These are phyloP conservation scores for Coecobrya sp. DNA, from an alignment of 2,888 invertebrate genomes.

Conservation along the genomic window DNA sequence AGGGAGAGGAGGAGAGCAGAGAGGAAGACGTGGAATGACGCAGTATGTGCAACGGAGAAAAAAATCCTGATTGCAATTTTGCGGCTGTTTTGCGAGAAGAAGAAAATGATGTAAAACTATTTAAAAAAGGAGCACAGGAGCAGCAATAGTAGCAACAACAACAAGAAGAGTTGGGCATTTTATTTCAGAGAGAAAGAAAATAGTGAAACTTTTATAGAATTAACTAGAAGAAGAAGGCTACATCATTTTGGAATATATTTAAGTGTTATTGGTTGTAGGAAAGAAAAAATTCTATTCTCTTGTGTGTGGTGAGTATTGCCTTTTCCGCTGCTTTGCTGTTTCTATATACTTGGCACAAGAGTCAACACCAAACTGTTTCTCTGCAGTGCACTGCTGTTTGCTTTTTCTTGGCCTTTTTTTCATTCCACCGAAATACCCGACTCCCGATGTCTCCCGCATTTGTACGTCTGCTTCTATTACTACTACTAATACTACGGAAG, in stretches of 20 bases:
- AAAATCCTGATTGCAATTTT: no score
- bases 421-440: conserved; percentile 68
- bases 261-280: not conserved
- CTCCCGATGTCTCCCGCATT: conserved; percentile 64
- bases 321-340: conserved; percentile 6
- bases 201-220: not conserved
- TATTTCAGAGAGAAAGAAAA: not conserved
- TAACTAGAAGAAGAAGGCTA: not conserved
- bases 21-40: no score
- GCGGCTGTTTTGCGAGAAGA: no score
- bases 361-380: conserved; percentile 55
- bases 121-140: no score
- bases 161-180: not conserved
- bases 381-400: conserved; percentile 58
- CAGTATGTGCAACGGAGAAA: no score
- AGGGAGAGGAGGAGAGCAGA: not conserved
- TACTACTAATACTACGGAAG: not conserved
- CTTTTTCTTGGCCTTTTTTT: not conserved
- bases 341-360: conserved; percentile 64
- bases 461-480: conserved; percentile 29
- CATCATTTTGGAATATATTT: conserved; percentile 5
- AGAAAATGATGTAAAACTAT: no score
- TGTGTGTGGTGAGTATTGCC: not conserved
- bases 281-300: conserved; percentile 5
- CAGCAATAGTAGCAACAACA: not conserved